Evolutionary conservation across 35 echinoderm and acorn worm species (phyloP).

Genomic region (Patiria miniata): DNA sequence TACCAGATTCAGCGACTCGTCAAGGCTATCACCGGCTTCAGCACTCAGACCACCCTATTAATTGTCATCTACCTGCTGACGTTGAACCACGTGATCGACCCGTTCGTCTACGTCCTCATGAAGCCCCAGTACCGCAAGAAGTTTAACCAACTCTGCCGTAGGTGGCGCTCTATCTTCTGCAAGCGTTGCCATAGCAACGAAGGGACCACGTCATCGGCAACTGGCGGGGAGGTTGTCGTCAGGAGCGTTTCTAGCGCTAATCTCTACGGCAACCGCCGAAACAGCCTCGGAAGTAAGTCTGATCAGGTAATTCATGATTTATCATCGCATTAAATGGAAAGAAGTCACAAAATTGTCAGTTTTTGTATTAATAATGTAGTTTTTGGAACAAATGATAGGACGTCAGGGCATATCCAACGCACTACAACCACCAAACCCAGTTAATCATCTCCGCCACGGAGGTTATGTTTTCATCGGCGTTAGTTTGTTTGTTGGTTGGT

Average conservation of each 20-base stretch:
- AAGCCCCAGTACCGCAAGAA: constrained; percentile 42
- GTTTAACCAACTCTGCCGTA: neutral
- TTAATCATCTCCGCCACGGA: too few relatives aligned
- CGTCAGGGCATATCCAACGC: too few relatives aligned
- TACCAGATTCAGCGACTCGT: constrained; percentile 47
- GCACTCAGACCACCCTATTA: neutral
- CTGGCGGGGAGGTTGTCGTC: too few relatives aligned
- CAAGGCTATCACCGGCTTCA: constrained; percentile 29
- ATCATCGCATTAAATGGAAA: neutral
- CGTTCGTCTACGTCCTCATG: constrained; percentile 66
- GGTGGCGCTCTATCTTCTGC: neutral
- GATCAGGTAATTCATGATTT: constrained; percentile 18
- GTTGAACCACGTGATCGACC: constrained; percentile 68
- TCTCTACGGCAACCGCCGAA: neutral
- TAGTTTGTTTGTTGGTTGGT: too few relatives aligned
- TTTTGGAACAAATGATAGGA: too few relatives aligned
- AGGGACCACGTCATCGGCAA: neutral
- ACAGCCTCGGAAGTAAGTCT: constrained; percentile 11
- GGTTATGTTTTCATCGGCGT: too few relatives aligned
- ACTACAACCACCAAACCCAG: too few relatives aligned
- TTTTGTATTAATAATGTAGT: too few relatives aligned
- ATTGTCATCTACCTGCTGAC: constrained; percentile 59
- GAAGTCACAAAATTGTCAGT: too few relatives aligned
- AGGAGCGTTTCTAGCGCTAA: neutral
- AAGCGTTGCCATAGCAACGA: neutral